Evolutionary conservation across 37 sponge, comb jelly and placozoan species (phyloP).

Genomic region (Eunapius fragilis): DNA sequence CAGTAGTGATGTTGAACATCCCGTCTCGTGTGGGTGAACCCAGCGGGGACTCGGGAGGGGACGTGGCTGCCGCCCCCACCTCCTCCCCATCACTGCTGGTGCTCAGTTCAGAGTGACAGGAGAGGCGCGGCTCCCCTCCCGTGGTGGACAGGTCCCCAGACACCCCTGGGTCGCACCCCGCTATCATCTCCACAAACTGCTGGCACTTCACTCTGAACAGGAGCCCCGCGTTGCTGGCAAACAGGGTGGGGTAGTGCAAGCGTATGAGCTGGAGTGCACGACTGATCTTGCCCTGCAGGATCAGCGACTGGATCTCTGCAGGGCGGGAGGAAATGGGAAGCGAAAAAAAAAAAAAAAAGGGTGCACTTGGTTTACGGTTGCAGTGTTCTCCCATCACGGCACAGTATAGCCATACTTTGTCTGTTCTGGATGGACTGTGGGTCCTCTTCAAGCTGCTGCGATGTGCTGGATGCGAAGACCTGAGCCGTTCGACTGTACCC

Average conservation of each 20-base stretch:
- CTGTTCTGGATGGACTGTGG: slow-evolving; percentile 86
- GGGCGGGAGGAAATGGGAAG: no score
- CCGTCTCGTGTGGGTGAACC: slow-evolving; percentile 8
- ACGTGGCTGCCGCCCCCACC: neutral
- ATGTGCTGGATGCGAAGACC: slow-evolving; percentile 81
- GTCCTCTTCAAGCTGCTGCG: slow-evolving; percentile 75
- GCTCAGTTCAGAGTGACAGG: slow-evolving; percentile 60
- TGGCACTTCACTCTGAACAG: slow-evolving; percentile 86
- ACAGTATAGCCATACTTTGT: slow-evolving; percentile 64
- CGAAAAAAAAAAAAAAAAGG: neutral
- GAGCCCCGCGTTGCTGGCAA: slow-evolving; percentile 73
- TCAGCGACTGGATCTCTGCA: slow-evolving; percentile 82
- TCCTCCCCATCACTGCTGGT: slow-evolving; percentile 35
- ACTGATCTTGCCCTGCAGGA: slow-evolving; percentile 77
- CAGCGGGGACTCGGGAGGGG: neutral
- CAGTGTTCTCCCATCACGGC: neutral
- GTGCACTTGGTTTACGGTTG: no score
- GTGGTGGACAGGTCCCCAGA: slow-evolving; percentile 8
- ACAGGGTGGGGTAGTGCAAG: slow-evolving; percentile 69
- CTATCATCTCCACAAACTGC: slow-evolving; percentile 95
- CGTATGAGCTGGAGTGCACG: slow-evolving; percentile 74
- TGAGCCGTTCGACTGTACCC: slow-evolving; percentile 89
- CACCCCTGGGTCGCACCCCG: slow-evolving; percentile 66
- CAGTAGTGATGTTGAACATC: neutral
- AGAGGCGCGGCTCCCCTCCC: slow-evolving; percentile 37